Percentiles rank a stretch among this genome's conserved stretches.
These are phyloP conservation scores for Hypotaenidia okinawae DNA, from an alignment of 2,797 vertebrate genomes.

Conservation along the genomic window DNA sequence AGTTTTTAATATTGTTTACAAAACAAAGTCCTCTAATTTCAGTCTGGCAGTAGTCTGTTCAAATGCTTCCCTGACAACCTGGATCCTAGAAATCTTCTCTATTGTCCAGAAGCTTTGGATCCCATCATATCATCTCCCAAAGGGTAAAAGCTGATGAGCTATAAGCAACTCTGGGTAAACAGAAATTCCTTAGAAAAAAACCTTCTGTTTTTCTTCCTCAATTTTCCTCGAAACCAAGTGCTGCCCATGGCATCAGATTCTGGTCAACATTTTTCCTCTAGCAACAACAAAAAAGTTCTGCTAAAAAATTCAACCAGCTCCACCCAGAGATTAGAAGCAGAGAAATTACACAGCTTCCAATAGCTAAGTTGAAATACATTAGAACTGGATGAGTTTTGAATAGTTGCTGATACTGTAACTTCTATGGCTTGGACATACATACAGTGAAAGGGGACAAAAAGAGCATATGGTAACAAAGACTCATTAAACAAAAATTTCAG, in stretches of 20 bases:
- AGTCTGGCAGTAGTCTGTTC: neutral
- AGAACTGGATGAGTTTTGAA: neutral
- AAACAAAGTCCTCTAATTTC: neutral
- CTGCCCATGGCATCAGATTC: neutral
- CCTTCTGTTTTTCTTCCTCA: neutral
- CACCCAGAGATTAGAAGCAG: neutral
- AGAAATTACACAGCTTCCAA: neutral
- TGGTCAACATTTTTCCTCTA: neutral
- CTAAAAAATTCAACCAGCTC: neutral
- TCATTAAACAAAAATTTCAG: neutral
- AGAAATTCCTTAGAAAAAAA: neutral
- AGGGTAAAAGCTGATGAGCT: neutral
- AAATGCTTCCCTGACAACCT: neutral
- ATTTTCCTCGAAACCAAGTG: neutral
- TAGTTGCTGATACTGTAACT: neutral
- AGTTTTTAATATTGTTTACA: neutral
- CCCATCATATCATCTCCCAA: neutral
- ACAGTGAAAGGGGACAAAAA: neutral
- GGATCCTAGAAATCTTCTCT: neutral
- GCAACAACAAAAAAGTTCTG: neutral
- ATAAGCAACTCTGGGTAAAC: accelerated
- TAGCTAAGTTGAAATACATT: neutral
- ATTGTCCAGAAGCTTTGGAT: neutral
- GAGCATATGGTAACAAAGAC: neutral
- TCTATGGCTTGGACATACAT: neutral